These are phyloP conservation scores for Eretmochelys imbricata DNA, from an alignment of 2,113 vertebrate genomes.

Conservation along the genomic window DNA sequence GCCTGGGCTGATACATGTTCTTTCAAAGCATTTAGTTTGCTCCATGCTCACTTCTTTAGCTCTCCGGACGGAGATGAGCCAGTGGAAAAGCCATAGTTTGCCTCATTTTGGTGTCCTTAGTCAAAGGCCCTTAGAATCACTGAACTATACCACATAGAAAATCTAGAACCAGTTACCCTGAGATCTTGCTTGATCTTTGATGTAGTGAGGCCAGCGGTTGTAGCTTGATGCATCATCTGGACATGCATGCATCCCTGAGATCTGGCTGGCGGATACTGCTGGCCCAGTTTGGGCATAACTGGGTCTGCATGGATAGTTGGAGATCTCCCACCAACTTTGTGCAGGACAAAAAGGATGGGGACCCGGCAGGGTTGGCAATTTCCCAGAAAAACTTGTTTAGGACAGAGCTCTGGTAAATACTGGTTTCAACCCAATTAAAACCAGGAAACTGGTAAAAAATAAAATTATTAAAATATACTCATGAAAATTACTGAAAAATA, in stretches of 20 bases:
- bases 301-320: background rate
- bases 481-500: background rate
- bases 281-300: background rate
- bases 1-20: background rate
- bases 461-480: background rate
- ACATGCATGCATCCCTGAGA: background rate
- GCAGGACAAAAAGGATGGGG: background rate
- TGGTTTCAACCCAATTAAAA: background rate
- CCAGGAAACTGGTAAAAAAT: background rate
- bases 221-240: background rate
- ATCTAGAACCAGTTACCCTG: background rate
- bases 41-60: background rate
- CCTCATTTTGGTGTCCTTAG: background rate
- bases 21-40: background rate
- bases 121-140: background rate
- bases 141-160: background rate
- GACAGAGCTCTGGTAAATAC: background rate
- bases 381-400: background rate
- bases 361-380: background rate
- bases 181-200: background rate
- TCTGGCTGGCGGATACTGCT: background rate
- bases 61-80: background rate
- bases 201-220: background rate
- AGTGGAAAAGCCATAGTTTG: background rate
- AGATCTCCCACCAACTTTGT: background rate